phyloP scores from a whole-genome alignment of 2,888 invertebrate species.

The Piscicola geometra region DNA sequence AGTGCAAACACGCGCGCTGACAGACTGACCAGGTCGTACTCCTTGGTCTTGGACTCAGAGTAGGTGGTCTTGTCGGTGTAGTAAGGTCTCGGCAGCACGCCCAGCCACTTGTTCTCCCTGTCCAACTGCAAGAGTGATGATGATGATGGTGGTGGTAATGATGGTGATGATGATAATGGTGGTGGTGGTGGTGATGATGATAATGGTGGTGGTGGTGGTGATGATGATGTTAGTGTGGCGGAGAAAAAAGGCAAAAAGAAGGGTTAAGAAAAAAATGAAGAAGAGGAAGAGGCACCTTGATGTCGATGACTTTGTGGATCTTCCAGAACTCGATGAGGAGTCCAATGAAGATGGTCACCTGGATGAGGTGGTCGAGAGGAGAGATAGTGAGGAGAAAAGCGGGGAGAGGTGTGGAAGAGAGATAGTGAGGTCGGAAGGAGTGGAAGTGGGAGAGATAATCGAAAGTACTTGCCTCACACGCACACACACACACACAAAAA shows the following conservation, averaged over 20 bases:
- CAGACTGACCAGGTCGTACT: constrained; percentile 69
- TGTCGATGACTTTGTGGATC: constrained; percentile 76
- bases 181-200: background rate
- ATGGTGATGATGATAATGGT: background rate
- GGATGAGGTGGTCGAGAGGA: constrained; percentile 60
- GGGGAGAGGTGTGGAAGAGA: too few species aligned
- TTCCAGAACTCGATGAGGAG: constrained; percentile 97
- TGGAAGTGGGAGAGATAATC: too few species aligned
- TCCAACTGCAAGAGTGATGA: constrained; percentile 61
- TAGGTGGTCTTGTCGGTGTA: constrained; percentile 95
- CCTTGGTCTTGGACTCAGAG: constrained; percentile 83
- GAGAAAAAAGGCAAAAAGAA: too few species aligned
- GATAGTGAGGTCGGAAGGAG: too few species aligned
- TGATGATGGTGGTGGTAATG: background rate
- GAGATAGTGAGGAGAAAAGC: too few species aligned
- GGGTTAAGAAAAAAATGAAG: too few species aligned
- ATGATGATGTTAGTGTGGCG: too few species aligned
- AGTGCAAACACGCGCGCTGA: background rate
- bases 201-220: background rate
- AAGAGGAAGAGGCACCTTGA: constrained; percentile 52
- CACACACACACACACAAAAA: too few species aligned
- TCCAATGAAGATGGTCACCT: constrained; percentile 88
- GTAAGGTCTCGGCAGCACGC: constrained; percentile 71
- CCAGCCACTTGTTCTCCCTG: constrained; percentile 69
- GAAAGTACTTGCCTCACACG: background rate